These are phyloP conservation scores for Enteromius fasciolatus DNA, from an alignment of 2,797 vertebrate genomes.

Conservation along the genomic window DNA sequence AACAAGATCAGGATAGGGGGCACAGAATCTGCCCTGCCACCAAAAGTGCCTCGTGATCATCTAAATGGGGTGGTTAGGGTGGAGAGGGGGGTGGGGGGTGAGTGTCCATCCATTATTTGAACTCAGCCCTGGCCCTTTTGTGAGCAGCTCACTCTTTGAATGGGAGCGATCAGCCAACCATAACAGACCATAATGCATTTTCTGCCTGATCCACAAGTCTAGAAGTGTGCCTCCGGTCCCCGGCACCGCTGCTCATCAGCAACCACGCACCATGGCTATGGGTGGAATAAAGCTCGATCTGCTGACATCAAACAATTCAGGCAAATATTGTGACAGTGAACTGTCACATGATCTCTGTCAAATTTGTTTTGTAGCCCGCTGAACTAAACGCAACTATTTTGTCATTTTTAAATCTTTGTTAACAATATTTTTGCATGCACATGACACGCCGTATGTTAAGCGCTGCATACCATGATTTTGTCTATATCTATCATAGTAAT, in stretches of 20 bases:
- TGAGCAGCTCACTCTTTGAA: constrained; percentile 78
- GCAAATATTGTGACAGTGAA: neutral
- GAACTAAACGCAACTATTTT: neutral
- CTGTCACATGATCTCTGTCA: neutral
- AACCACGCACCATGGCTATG: constrained; percentile 25
- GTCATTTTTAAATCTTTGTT: neutral
- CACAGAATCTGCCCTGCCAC: constrained; percentile 56
- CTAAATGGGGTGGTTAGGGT: constrained; percentile 66
- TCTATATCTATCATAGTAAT: neutral
- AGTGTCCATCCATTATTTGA: constrained; percentile 75
- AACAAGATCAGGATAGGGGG: constrained; percentile 47
- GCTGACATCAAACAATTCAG: constrained; percentile 19
- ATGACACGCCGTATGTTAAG: neutral
- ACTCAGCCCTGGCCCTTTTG: constrained; percentile 76
- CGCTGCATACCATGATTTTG: neutral
- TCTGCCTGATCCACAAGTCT: constrained; percentile 83
- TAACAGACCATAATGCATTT: constrained; percentile 81
- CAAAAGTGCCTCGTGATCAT: constrained; percentile 70
- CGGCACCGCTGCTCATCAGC: constrained; percentile 25
- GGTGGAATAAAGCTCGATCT: constrained; percentile 2
- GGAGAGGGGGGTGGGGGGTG: constrained; percentile 25
- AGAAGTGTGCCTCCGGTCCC: constrained; percentile 78
- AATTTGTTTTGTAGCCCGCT: neutral
- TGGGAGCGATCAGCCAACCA: constrained; percentile 79
- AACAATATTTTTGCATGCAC: too few relatives aligned